Evolutionary conservation across 1,140 invertebrate species (phyloP), one percentile per base, ranked within the genome.

Genomic region (Anastrepha ludens): DNA sequence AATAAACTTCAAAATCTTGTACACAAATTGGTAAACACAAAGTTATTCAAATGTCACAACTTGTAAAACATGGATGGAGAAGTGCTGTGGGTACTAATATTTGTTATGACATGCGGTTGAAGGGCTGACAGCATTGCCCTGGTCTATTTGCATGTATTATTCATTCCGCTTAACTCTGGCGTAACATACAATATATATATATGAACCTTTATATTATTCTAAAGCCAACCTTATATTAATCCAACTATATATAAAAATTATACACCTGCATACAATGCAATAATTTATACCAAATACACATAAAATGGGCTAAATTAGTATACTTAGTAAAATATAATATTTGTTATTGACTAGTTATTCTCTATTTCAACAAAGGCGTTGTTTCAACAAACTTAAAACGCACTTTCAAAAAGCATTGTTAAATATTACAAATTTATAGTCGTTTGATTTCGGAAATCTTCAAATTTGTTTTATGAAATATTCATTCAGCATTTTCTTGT

Each of bases 1-100:
- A 81, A 50, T 81, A 55, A 81, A 8, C 15, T 13, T 11, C 20
- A 55, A 20, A 8, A 6, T 4, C 47, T 55, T 58, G 6, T 55
- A 29, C 17, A 5, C 44, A 81, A 50, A 44, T 81, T 67, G 55
- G 7, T 9, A n/a, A 81, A 81, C 74, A 81, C 44, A 81, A 74
- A 74, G 17, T 47, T 55, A 55, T 29, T 29, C 1, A 29, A 29
- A 8, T 13, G 67, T 74, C 67, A 74, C 67, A 74, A 74, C 41
- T 47, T 70, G 13, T 17, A 47, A 74, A n/a, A n/a, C 15, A 17
- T 47, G 8, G 67, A 44, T 29, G 39, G 9, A 41, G 41, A 74
- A 44, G 39, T 74, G 65, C 5, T 67, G 11, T 67, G 20, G 17
- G 13, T 74, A 67, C 9, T 67, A 39, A 67, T 39, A 74, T 41